A percentile compares a stretch with the other conserved stretches of the same genome.
phyloP scores from a whole-genome alignment of 2,113 vertebrate genomes.

The Illadopsis cleaveri region DNA sequence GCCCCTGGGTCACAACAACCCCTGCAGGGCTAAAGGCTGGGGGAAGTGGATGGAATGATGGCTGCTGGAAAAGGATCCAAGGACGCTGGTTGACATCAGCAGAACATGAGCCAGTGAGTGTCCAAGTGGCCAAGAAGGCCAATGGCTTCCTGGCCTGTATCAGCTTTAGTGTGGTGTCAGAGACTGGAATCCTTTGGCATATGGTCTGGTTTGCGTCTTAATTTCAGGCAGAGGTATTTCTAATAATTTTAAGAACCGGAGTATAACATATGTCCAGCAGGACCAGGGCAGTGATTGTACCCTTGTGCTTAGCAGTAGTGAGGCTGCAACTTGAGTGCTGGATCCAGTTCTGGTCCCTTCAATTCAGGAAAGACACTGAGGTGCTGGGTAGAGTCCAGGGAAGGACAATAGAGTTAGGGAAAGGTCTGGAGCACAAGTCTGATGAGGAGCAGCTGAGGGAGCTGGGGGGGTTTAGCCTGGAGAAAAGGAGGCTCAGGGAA shows the following conservation, averaged over 20 bases:
- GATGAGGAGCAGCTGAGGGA: neutral
- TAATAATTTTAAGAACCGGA: neutral
- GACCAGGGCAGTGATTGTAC: neutral
- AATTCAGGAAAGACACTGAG: neutral
- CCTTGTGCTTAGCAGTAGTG: neutral
- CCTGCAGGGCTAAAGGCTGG: neutral
- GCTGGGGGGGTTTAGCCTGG: fast-evolving
- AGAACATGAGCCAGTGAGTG: neutral
- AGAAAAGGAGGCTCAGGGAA: neutral
- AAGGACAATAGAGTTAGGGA: neutral
- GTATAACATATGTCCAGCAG: neutral
- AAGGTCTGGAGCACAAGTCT: neutral
- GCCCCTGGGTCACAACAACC: neutral
- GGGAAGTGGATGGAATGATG: neutral
- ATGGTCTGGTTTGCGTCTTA: neutral
- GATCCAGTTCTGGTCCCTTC: neutral
- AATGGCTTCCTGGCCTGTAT: neutral
- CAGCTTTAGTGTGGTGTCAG: neutral
- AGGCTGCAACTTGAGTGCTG: neutral
- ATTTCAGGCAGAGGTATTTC: neutral
- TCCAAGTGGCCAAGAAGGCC: neutral
- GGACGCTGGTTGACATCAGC: neutral
- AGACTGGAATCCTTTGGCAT: neutral
- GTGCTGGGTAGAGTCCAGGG: neutral
- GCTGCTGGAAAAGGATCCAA: neutral